phyloP scores from a whole-genome alignment of 2,888 invertebrate species.

The Brenthis hecate region DNA sequence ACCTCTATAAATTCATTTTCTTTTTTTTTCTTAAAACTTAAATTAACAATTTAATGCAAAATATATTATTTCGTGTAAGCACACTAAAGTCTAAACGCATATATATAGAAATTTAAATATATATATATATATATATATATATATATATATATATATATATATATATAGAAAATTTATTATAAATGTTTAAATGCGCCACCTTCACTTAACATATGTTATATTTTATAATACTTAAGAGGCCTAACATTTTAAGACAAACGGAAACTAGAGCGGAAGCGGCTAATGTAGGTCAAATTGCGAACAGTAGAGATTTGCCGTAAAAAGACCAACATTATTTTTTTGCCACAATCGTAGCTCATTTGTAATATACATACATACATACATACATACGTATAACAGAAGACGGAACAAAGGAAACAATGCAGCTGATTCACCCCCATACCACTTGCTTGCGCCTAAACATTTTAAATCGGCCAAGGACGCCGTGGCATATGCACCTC shows the following conservation, averaged over 20 bases:
- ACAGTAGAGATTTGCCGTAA: constrained; percentile 30
- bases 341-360: constrained; percentile 41
- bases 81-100: no score
- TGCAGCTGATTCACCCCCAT: constrained; percentile 60
- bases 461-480: constrained; percentile 74
- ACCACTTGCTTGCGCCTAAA: constrained; percentile 60
- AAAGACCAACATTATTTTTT: constrained; percentile 35
- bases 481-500: constrained; percentile 25
- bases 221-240: constrained; percentile 2
- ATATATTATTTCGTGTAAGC: no score
- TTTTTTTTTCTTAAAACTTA: no score
- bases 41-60: no score
- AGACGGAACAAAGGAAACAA: constrained; percentile 60
- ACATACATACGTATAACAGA: constrained; percentile 35
- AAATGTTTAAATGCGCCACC: not conserved
- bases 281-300: constrained; percentile 34
- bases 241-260: constrained; percentile 24
- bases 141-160: no score
- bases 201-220: not conserved
- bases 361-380: constrained; percentile 36
- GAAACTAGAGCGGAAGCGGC: constrained; percentile 35
- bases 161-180: no score
- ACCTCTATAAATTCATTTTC: no score
- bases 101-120: no score
- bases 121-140: no score